Percentiles rank a stretch among this genome's conserved stretches.
These are phyloP conservation scores for Intellagama lesueurii DNA, from an alignment of 2,797 vertebrate species.

Conservation along the genomic window DNA sequence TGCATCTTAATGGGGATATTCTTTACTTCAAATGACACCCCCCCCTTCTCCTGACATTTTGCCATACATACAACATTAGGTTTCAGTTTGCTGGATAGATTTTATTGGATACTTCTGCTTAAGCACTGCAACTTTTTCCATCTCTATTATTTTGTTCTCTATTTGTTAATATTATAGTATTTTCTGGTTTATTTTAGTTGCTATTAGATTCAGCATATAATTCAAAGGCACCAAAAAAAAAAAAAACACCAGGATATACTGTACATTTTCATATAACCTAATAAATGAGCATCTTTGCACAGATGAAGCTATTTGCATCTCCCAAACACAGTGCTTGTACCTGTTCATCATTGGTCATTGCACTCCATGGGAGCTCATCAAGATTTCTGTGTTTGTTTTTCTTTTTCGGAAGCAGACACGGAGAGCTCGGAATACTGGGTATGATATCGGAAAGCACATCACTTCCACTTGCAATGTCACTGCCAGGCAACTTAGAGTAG, in stretches of 20 bases:
- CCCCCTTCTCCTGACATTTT: neutral
- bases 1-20: neutral
- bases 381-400: conserved; percentile 95
- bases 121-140: neutral
- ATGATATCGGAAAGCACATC: conserved; percentile 98
- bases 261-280: neutral
- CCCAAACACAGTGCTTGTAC: conserved; percentile 69
- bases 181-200: neutral
- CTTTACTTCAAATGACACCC: neutral
- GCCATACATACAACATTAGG: neutral
- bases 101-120: neutral
- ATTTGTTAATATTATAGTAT: neutral
- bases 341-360: conserved; percentile 99
- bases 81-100: neutral
- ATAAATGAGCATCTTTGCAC: neutral
- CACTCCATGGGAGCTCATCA: conserved; percentile 97
- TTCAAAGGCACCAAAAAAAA: too few species aligned
- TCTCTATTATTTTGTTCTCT: neutral
- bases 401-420: conserved; percentile 93
- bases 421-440: conserved; percentile 96
- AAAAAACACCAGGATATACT: neutral
- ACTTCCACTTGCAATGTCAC: conserved; percentile 96
- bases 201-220: neutral
- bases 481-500: conserved; percentile 89
- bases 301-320: neutral